These are phyloP conservation scores for Drosophila meridionalis DNA, from an alignment of 2,888 invertebrate genomes.

Conservation along the genomic window DNA sequence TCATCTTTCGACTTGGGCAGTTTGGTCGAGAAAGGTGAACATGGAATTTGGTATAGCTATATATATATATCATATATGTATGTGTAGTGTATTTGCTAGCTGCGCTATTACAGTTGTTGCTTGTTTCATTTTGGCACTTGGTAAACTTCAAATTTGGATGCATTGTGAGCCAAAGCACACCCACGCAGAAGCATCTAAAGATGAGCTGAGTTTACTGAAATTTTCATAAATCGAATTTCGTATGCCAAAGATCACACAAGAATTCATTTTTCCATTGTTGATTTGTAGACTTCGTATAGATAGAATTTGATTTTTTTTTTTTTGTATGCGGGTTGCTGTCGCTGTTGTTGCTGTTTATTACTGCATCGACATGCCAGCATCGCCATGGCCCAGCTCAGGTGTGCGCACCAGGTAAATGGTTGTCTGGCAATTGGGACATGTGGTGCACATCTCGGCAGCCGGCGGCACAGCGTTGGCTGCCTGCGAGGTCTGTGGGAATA, in stretches of 20 bases:
- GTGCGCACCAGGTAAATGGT: constrained; percentile 82
- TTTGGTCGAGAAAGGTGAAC: constrained; percentile 9
- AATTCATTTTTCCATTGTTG: not conserved
- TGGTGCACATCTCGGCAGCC: constrained; percentile 82
- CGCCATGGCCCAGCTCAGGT: constrained; percentile 67
- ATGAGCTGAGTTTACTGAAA: not conserved
- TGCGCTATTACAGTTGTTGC: not conserved
- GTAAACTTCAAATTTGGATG: constrained; percentile 14
- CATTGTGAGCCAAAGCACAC: not conserved
- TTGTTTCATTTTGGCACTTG: not conserved
- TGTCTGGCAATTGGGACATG: constrained; percentile 84
- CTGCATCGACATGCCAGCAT: constrained; percentile 52
- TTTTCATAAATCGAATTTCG: constrained; percentile 27
- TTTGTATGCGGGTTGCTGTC: too few relatives aligned
- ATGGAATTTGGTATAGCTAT: constrained; percentile 2
- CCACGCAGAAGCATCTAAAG: constrained; percentile 7
- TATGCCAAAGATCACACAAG: constrained; percentile 6
- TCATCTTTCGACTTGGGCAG: constrained; percentile 23
- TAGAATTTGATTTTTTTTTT: constrained; percentile 19
- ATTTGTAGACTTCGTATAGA: not conserved
- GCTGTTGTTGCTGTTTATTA: constrained; percentile 7
- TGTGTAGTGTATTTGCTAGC: not conserved
- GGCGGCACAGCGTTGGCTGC: constrained; percentile 38
- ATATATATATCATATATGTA: not conserved
- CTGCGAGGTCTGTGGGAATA: constrained; percentile 40